phyloP scores from a whole-genome alignment of 1,140 invertebrate species.

The Vanessa tameamea region DNA sequence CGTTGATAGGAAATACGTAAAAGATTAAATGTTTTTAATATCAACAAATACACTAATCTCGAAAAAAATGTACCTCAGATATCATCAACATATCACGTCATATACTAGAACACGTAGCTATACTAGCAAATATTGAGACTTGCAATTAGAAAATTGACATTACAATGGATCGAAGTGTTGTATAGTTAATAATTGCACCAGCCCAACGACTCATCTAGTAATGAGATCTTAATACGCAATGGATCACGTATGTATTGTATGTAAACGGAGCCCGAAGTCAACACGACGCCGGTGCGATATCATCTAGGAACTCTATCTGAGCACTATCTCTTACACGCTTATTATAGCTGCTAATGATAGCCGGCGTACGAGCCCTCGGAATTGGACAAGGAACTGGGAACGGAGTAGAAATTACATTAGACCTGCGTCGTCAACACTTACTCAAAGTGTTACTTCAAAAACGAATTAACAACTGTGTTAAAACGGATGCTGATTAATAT shows the following conservation, averaged over 20 bases:
- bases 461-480: too few relatives aligned
- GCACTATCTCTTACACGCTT: not conserved
- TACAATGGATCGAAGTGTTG: too few relatives aligned
- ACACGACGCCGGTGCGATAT: constrained; percentile 1
- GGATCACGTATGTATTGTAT: not conserved
- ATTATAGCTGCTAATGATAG: constrained; percentile 10
- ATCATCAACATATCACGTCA: not conserved
- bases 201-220: too few relatives aligned
- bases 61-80: not conserved
- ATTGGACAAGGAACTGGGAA: not conserved
- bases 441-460: too few relatives aligned
- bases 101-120: not conserved
- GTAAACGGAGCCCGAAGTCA: not conserved
- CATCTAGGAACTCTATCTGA: constrained; percentile 3
- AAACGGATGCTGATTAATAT: too few relatives aligned
- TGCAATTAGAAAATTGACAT: too few relatives aligned
- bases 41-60: too few relatives aligned
- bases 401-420: not conserved
- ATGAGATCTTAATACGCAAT: not conserved
- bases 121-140: too few relatives aligned
- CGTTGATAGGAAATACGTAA: too few relatives aligned
- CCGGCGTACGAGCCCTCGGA: not conserved
- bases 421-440: too few relatives aligned
- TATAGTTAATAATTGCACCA: too few relatives aligned
- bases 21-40: too few relatives aligned